These are phyloP conservation scores for Phoxinus phoxinus DNA, from an alignment of 2,113 vertebrate genomes.

Conservation along the genomic window DNA sequence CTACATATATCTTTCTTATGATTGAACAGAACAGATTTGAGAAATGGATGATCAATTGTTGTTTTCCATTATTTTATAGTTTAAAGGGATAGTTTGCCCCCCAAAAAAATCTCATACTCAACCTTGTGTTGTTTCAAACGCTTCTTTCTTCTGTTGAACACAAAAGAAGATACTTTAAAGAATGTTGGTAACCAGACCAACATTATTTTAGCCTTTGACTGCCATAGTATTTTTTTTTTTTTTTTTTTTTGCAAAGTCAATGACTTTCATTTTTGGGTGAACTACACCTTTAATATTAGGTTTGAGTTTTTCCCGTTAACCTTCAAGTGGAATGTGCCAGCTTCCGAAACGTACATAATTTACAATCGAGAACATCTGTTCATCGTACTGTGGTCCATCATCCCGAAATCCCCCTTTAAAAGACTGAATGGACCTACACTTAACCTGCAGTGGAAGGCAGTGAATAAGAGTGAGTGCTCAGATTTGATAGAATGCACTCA, in stretches of 20 bases:
- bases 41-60: neutral
- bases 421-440: conserved; percentile 20
- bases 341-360: neutral
- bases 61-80: neutral
- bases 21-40: neutral
- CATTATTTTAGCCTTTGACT: too few relatives aligned
- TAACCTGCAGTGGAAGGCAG: neutral
- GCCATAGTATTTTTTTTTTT: too few relatives aligned
- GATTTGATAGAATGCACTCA: conserved; percentile 9
- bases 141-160: too few relatives aligned
- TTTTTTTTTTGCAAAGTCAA: too few relatives aligned
- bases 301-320: neutral
- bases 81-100: too few relatives aligned
- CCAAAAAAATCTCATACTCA: too few relatives aligned
- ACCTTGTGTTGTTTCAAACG: too few relatives aligned
- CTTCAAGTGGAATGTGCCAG: neutral
- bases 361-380: neutral
- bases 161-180: too few relatives aligned
- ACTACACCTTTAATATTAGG: neutral
- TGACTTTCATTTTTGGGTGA: too few relatives aligned
- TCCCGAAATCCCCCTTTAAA: conserved; percentile 21
- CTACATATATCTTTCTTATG: neutral
- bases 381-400: neutral
- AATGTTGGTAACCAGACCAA: too few relatives aligned
- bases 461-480: neutral